These are phyloP conservation scores for Morinoia aosen DNA, from an alignment of 2,888 invertebrate genomes.

Conservation along the genomic window DNA sequence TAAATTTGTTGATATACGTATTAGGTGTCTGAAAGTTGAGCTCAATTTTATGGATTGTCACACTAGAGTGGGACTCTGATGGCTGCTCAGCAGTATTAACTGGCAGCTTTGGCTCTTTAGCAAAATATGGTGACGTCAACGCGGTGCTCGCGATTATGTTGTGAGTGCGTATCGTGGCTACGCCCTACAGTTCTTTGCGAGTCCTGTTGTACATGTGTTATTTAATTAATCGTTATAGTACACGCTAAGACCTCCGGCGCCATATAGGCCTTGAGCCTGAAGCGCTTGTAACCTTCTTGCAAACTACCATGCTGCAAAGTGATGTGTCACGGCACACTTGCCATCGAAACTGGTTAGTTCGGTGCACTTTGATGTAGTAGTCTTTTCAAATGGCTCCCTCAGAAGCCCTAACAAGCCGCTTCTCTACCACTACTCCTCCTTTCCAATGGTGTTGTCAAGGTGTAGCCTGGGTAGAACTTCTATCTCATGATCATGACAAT, in stretches of 20 bases:
- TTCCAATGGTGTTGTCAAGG: neutral
- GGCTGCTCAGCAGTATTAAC: neutral
- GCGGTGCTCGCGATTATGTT: neutral
- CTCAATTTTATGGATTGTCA: neutral
- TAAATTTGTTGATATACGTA: neutral
- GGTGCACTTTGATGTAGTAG: neutral
- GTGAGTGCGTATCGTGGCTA: neutral
- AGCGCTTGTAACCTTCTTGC: too few species aligned
- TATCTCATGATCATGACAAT: neutral
- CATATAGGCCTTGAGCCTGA: too few species aligned
- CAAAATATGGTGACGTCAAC: too few species aligned
- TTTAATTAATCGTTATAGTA: too few species aligned
- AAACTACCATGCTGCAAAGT: too few species aligned
- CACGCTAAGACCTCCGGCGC: too few species aligned
- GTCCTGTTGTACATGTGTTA: neutral
- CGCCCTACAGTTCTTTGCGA: neutral
- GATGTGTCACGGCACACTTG: too few species aligned
- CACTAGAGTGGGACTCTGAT: neutral
- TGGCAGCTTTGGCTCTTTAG: neutral
- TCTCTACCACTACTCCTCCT: too few species aligned
- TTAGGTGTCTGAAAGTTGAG: neutral
- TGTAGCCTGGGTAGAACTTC: neutral
- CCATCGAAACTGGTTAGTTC: neutral
- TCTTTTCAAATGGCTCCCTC: too few species aligned
- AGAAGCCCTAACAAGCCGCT: too few species aligned